Evolutionary conservation across 1,140 invertebrate genomes (phyloP), one percentile per base, ranked within the genome.

Genomic region (Meloidogyne floridensis): DNA sequence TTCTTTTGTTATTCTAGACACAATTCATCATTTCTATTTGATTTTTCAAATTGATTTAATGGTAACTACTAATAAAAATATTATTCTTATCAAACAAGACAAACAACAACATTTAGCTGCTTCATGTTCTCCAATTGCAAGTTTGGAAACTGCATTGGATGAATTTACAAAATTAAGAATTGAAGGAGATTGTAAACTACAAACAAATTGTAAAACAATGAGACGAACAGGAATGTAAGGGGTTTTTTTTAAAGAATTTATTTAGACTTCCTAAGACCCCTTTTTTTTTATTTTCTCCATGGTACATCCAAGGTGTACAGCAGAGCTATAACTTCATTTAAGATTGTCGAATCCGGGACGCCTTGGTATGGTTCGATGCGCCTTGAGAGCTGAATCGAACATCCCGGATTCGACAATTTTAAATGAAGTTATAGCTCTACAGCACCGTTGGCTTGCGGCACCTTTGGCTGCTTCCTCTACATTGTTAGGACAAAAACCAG

Each of bases 91-190:
- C 7, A 11, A 65, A 7, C 59, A n/a, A 15, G 13, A 59, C 10
- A 11, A 65, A 6, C 59, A 65, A n/a, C 72, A 74, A 74, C 13
- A 6, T 0, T 15, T 10, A 15, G 20, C 72, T 74, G 72, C 53
- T 74, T 74, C 72, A n/a, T n/a, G 59, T 32, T 47, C 72, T 10
- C 15, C n/a, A 74, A 7, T 74, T 32, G 72, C 20, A 51, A 13
- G 43, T 20, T 74, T 74, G 72, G 72, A 74, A 32, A 74, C 4
- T 32, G 72, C 72, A 32, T 18, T 74, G 20, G n/a, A 51, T 54
- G 72, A 74, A 47, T 74, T 74, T 18, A 74, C 10, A 74, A 74
- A 74, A 7, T 74, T 74, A 74, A 51, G 15, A 20, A 74, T 74
- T 51, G 18, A 74, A 32, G 72, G 13, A 54, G 11, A 54, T 18